These are phyloP conservation scores for Phylloscopus collybita DNA, from an alignment of 2,797 vertebrate genomes.

Conservation along the genomic window DNA sequence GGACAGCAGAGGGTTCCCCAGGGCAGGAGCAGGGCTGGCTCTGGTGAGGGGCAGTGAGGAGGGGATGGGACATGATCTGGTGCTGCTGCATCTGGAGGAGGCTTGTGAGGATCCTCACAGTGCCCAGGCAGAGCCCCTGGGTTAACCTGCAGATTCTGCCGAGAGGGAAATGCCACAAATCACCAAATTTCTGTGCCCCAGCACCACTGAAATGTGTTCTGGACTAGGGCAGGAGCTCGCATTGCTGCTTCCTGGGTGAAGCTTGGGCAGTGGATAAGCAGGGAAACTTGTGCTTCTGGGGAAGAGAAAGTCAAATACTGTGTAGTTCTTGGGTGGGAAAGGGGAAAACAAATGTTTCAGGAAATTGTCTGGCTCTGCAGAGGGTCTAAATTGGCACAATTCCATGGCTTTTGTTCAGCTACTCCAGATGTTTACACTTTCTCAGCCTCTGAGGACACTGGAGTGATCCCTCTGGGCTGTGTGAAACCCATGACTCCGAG, in stretches of 20 bases:
- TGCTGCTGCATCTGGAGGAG: neutral
- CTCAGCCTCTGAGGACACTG: neutral
- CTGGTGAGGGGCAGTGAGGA: neutral
- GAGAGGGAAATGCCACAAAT: neutral
- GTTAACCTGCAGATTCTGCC: neutral
- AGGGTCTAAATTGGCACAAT: neutral
- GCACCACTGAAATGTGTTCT: fast-evolving
- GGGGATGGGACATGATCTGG: neutral
- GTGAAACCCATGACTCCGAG: neutral
- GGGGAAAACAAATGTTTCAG: neutral
- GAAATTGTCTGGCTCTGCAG: neutral
- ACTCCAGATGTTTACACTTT: neutral
- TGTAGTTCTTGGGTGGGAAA: neutral
- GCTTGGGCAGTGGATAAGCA: neutral
- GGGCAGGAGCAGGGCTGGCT: neutral
- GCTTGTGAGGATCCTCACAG: neutral
- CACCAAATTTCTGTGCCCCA: neutral
- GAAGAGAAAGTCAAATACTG: neutral
- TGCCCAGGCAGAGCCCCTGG: neutral
- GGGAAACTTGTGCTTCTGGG: neutral
- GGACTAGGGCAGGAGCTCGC: neutral
- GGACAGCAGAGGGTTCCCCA: neutral
- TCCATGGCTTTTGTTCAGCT: neutral
- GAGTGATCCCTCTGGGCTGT: neutral
- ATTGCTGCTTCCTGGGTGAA: fast-evolving